Conservation (phyloP, 92 coral and sea anemone species). For the Palythoa caribaeorum region DNA sequence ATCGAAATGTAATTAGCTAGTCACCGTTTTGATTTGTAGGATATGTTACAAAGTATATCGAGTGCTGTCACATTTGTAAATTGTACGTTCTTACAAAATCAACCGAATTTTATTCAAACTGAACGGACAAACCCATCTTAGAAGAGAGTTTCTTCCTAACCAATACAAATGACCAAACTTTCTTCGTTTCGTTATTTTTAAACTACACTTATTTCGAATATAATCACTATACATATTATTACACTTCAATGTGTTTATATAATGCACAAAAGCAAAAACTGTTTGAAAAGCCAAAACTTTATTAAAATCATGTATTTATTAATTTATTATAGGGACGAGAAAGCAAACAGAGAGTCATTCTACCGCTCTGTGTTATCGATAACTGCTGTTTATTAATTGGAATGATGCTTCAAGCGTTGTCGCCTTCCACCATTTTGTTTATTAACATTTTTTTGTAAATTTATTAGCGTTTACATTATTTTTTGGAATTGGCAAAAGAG, state of each 20-base stretch:
- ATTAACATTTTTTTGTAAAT: constrained; percentile 69
- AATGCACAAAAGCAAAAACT: constrained; percentile 88
- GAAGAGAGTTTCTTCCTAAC: background rate
- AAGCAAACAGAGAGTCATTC: constrained; percentile 80
- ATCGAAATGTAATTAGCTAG: constrained; percentile 76
- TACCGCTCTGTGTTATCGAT: constrained; percentile 76
- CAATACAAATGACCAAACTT: background rate
- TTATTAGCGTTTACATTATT: constrained; percentile 69
- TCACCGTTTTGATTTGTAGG: constrained; percentile 74
- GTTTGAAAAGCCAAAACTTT: constrained; percentile 74
- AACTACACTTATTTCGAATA: constrained; percentile 4
- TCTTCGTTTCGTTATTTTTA: background rate
- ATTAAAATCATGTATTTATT: constrained; percentile 89
- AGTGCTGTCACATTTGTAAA: constrained; percentile 63
- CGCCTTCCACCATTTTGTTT: constrained; percentile 78
- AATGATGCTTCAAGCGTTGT: constrained; percentile 60
- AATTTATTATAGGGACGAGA: constrained; percentile 70
- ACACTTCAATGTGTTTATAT: constrained; percentile 76
- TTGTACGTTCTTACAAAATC: constrained; percentile 50
- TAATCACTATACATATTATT: constrained; percentile 55
- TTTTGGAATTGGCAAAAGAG: constrained; percentile 31
- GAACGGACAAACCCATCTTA: background rate
- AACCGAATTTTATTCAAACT: background rate
- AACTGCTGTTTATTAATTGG: constrained; percentile 68
- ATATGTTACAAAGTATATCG: constrained; percentile 54